Evolutionary conservation across 2,888 invertebrate genomes (phyloP).

Genomic region (Malthinus seriepunctatus): DNA sequence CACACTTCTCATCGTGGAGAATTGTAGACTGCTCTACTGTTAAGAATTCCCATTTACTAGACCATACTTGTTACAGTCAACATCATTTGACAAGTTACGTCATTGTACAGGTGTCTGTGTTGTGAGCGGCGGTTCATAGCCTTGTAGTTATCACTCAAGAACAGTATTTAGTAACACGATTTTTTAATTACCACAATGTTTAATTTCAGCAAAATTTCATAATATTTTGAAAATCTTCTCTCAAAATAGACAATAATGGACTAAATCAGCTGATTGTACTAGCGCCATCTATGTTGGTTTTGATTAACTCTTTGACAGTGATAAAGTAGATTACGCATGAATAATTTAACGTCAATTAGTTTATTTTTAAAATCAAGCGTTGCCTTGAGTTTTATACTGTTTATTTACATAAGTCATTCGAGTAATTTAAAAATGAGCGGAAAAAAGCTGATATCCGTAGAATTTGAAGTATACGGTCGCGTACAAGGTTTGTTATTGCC

Average conservation of each 20-base stretch:
- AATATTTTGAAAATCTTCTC: neutral
- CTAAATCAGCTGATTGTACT: neutral
- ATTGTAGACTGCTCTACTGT: slow-evolving; percentile 17
- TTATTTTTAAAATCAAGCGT: neutral
- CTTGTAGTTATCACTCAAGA: neutral
- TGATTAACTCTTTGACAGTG: neutral
- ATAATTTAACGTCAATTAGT: too few species aligned
- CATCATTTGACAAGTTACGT: slow-evolving; percentile 25
- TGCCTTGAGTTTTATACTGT: slow-evolving; percentile 3
- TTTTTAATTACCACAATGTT: neutral
- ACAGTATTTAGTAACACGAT: neutral
- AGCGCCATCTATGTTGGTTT: neutral
- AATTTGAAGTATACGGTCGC: slow-evolving; percentile 65
- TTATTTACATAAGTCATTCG: slow-evolving; percentile 8
- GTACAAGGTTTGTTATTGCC: slow-evolving; percentile 60
- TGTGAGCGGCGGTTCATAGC: neutral
- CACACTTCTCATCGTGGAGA: slow-evolving; percentile 24
- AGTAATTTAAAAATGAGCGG: slow-evolving; percentile 16
- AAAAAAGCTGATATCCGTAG: slow-evolving; percentile 45
- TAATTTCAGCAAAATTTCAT: neutral
- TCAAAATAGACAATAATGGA: neutral
- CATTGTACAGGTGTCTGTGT: slow-evolving; percentile 10
- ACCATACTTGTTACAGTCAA: slow-evolving; percentile 1
- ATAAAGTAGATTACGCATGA: neutral
- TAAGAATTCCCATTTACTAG: slow-evolving; percentile 10